phyloP scores from a whole-genome alignment of 2,797 vertebrate species.

The Buphagus erythrorhynchus region DNA sequence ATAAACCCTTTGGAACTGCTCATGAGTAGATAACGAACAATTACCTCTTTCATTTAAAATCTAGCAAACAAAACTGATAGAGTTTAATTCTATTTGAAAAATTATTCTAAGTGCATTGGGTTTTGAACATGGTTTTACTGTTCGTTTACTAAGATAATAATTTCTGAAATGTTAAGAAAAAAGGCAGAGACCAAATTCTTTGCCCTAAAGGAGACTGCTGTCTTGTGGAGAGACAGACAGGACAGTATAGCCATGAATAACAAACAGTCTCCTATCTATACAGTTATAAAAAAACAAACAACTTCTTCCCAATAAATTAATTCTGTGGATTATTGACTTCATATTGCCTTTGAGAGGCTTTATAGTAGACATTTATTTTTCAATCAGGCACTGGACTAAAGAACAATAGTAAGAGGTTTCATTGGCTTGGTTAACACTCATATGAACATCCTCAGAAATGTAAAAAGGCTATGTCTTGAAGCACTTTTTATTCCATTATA shows the following conservation, averaged over 20 bases:
- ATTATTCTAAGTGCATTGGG: background rate
- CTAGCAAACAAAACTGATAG: background rate
- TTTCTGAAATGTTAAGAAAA: background rate
- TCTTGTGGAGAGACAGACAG: background rate
- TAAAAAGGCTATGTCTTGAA: background rate
- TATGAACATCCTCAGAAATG: background rate
- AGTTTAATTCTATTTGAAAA: background rate
- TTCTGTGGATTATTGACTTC: constrained; percentile 5
- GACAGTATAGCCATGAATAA: background rate
- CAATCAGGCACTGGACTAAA: background rate
- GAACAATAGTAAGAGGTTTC: background rate
- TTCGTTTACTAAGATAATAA: background rate
- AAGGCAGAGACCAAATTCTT: background rate
- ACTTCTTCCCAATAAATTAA: constrained; percentile 12
- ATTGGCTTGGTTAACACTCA: background rate
- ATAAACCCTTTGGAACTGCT: background rate
- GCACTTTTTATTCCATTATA: background rate
- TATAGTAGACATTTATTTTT: background rate
- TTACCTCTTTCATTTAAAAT: background rate
- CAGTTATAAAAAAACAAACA: background rate
- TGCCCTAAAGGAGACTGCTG: background rate
- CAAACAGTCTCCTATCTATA: background rate
- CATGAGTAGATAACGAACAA: fast-evolving
- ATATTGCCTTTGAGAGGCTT: background rate
- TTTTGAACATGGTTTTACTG: background rate